Conservation (phyloP, 2,797 vertebrate genomes). For the Netta rufina region DNA sequence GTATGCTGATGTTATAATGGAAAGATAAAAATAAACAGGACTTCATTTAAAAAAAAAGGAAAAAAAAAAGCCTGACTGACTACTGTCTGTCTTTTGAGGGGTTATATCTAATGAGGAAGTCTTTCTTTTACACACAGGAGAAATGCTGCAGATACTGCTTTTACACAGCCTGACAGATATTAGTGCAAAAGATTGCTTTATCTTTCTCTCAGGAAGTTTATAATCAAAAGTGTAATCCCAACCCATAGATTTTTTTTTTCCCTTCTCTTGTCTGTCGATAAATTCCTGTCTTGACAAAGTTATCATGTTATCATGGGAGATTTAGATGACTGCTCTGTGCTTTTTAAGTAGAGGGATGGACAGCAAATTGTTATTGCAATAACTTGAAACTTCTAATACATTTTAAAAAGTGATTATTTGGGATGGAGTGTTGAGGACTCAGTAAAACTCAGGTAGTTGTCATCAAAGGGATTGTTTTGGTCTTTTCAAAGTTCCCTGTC, state of each 20-base stretch:
- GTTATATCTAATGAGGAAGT: neutral
- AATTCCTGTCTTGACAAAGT: conserved; percentile 26
- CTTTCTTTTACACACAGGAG: neutral
- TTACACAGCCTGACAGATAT: neutral
- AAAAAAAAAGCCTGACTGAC: neutral
- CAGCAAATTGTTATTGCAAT: neutral
- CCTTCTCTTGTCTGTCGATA: conserved; percentile 20
- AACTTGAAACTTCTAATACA: neutral
- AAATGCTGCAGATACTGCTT: neutral
- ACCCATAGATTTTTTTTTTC: conserved; percentile 43
- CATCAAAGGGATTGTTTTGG: conserved; percentile 25
- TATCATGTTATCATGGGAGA: conserved; percentile 32
- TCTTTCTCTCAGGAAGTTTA: conserved; percentile 41
- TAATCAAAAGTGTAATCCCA: conserved; percentile 52
- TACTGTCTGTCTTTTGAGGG: neutral
- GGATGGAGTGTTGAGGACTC: neutral
- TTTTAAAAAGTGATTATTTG: neutral
- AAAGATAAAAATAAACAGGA: conserved; percentile 61
- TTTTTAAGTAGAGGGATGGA: neutral
- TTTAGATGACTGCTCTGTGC: conserved; percentile 24
- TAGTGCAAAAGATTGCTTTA: neutral
- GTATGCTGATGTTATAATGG: conserved; percentile 23
- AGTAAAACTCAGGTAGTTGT: conserved; percentile 6
- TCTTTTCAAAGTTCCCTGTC: neutral
- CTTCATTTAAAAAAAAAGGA: neutral